phyloP scores from a whole-genome alignment of 2,113 vertebrate genomes.

The Rhynchomys soricoides region DNA sequence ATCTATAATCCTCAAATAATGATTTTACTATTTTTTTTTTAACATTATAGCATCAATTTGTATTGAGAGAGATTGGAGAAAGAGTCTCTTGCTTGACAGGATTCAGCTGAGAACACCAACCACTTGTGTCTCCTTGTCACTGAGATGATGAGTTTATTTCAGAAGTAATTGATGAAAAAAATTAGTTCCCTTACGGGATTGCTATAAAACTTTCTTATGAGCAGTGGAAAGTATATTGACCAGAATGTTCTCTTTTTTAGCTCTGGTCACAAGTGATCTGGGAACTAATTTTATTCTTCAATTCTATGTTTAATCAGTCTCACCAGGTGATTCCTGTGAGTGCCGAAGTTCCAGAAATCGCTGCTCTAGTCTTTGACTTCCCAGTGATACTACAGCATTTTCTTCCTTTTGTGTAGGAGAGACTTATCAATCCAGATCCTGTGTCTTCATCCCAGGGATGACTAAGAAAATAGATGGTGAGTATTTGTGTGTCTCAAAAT shows the following conservation, averaged over 20 bases:
- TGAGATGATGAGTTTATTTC: constrained; percentile 23
- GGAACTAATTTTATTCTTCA: constrained; percentile 18
- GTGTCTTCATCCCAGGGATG: not conserved
- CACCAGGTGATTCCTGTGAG: not conserved
- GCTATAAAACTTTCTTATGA: not conserved
- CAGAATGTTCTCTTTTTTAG: not conserved
- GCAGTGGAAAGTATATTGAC: not conserved
- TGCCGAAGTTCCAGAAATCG: not conserved
- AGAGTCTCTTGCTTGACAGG: not conserved
- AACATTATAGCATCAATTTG: constrained; percentile 7
- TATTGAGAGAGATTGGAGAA: constrained; percentile 1
- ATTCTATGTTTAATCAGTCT: not conserved
- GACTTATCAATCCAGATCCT: not conserved
- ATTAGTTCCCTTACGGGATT: not conserved
- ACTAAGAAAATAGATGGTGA: not conserved
- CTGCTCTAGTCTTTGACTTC: not conserved
- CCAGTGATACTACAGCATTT: not conserved
- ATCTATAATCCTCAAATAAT: constrained; percentile 24
- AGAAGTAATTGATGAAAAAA: constrained; percentile 32
- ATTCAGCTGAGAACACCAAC: not conserved
- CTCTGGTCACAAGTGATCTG: not conserved
- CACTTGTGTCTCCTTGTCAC: not conserved
- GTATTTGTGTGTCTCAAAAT: not conserved
- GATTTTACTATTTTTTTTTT: constrained; percentile 54
- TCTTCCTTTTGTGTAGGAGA: not conserved